Base-by-base conservation (phyloP, 1,140 invertebrate species). In the Euschistus heros region DNA sequence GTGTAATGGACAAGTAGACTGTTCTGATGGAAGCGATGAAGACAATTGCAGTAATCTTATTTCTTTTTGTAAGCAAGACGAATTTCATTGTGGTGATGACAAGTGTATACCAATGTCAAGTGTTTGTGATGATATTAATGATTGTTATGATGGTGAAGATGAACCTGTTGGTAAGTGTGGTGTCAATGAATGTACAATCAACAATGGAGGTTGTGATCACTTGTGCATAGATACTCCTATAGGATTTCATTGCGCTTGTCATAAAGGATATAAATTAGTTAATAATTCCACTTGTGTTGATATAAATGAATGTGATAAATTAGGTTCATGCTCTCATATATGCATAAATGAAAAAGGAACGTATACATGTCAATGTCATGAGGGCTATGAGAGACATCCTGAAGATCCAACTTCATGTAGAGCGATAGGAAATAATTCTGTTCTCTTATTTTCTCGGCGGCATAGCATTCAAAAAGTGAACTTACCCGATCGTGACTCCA, bases 361-460 rank as follows among this genome's bases (percentile, higher is more conserved):
- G 4, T 97, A 88, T 78, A 95, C 96, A 75, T 99, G 97, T 75
- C 86, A 88, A 70, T 99, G 97, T 74, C 79, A 86, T 42, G 71
- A 81, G 0, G 94, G 93, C 10, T 99, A 98, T 74, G 82, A 87
- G 62, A 77, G 87, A 62, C 91, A 94, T 74, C 89, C 89, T 0
- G 80, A 85, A 24, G 87, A 93, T 73, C 80, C 85, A 62, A 91
- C 87, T 2, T 80, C 87, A n/a, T 91, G 89, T 70, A 92, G 92
- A 74, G 88, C 89, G 7, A 77, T 86, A 15, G 84, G 83, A 55
- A 85, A 84, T 0, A 81, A 84, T 68, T 88, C 90, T 0, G 86
- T 84, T 26, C 75, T 94, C 8, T 76, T 95, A 30, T 88, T 94
- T 72, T 88, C 91, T 1, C 92, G 93, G 72, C 78, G 89, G 26